Conservation (phyloP, 2,797 vertebrate species). For the Galagoides demidoff region DNA sequence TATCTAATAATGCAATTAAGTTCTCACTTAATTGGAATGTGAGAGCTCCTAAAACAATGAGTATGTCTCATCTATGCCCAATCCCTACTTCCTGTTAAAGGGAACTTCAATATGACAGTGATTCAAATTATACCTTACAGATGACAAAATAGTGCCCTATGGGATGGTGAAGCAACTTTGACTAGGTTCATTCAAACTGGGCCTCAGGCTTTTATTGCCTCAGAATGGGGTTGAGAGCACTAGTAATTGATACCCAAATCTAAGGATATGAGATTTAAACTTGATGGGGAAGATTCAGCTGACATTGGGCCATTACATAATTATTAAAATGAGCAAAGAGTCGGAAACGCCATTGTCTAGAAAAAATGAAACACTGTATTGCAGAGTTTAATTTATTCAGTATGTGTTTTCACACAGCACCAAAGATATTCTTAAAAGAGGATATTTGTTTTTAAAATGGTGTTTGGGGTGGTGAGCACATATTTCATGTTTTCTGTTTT, state of each 20-base stretch:
- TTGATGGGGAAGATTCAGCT: neutral
- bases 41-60: neutral
- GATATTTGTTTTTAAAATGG: neutral
- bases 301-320: neutral
- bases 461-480: neutral
- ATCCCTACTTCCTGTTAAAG: neutral
- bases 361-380: neutral
- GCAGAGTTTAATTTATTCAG: conserved; percentile 20
- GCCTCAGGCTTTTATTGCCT: neutral
- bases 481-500: conserved; percentile 35
- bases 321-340: neutral
- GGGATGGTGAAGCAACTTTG: neutral
- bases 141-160: neutral
- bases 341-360: neutral
- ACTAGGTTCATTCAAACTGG: neutral
- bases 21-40: neutral
- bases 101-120: neutral
- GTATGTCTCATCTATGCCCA: neutral
- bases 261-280: neutral
- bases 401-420: neutral
- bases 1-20: neutral
- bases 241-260: neutral
- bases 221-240: neutral
- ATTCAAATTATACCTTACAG: neutral
- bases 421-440: conserved; percentile 10